Evolutionary conservation across 2,113 vertebrate genomes (phyloP), one percentile per base, ranked within the genome.

Genomic region (Serilophus lunatus): DNA sequence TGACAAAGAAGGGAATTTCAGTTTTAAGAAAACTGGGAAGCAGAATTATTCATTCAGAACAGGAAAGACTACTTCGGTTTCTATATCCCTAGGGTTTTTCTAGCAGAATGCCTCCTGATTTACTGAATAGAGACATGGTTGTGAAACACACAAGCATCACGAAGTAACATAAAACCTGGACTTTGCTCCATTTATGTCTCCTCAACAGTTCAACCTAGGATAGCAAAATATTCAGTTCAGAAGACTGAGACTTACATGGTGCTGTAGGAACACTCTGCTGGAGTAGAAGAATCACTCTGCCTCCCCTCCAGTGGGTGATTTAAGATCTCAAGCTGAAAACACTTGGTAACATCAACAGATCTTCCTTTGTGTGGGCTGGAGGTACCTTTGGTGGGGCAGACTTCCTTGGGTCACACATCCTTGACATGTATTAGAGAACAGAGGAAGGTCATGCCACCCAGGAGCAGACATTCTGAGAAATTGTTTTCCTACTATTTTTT

Each of bases 41-140:
- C 71, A 51, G 38, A 49, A 20, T 95, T 93, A 91, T 66, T 91
- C 80, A 93, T 75, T 65, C 81, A 61, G 26, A 50, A 17, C 10
- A 89, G 42, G 40, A 24, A 83, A 82, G 23, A 60, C 36, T 51
- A 22, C 9, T 93, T 70, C 25, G 35, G 6, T 47, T 88, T 90
- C 50, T 74, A 1, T 28, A 35, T 65, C 33, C 36, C 71, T 16
- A 6, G 77, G 50, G 60, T 17, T 90, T 93, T 90, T 71, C 92
- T 60, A 86, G 33, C 6, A 86, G 51, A 64, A 78, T 16, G 23
- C 7, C 19, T 77, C 56, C 64, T 65, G 26, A 36, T 70, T 44
- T 75, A 24, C 25, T 74, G 47, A 70, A 83, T 47, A 23, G 42
- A 40, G 15, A 3, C 28, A 12, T 38, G 35, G 3, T 70, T 86